A percentile compares a stretch with the other conserved stretches of the same genome.
These are phyloP conservation scores for Melinaea menophilus DNA, from an alignment of 2,888 invertebrate genomes.

Conservation along the genomic window DNA sequence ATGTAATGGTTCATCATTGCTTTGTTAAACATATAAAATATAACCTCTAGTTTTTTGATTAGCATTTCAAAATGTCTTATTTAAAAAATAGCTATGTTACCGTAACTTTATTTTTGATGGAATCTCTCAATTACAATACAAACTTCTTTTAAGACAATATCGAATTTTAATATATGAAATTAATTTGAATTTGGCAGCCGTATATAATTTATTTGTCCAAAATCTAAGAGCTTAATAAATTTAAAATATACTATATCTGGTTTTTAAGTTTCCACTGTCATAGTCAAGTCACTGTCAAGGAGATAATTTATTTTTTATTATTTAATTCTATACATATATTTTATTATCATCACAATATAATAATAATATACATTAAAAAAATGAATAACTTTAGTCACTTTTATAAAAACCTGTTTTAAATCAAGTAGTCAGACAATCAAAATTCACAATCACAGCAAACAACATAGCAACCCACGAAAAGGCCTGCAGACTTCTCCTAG, in stretches of 20 bases:
- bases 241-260: neutral
- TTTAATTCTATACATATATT: too few relatives aligned
- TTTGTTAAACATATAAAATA: constrained; percentile 10
- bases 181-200: constrained; percentile 34
- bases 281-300: constrained; percentile 9
- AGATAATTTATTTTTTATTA: too few relatives aligned
- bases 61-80: constrained; percentile 11
- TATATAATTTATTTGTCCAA: constrained; percentile 20
- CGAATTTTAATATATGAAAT: constrained; percentile 54
- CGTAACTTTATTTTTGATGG: constrained; percentile 7
- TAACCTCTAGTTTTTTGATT: neutral
- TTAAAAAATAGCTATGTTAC: constrained; percentile 13
- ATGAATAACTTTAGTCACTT: neutral
- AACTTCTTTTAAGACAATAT: constrained; percentile 66
- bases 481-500: constrained; percentile 34
- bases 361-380: too few relatives aligned
- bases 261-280: too few relatives aligned
- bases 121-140: constrained; percentile 39
- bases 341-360: neutral
- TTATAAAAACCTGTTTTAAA: neutral
- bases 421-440: neutral
- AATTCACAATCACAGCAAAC: neutral
- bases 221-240: neutral
- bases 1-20: constrained; percentile 9
- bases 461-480: constrained; percentile 20